These are phyloP conservation scores for Probosciger aterrimus DNA, from an alignment of 2,113 vertebrate genomes.

Conservation along the genomic window DNA sequence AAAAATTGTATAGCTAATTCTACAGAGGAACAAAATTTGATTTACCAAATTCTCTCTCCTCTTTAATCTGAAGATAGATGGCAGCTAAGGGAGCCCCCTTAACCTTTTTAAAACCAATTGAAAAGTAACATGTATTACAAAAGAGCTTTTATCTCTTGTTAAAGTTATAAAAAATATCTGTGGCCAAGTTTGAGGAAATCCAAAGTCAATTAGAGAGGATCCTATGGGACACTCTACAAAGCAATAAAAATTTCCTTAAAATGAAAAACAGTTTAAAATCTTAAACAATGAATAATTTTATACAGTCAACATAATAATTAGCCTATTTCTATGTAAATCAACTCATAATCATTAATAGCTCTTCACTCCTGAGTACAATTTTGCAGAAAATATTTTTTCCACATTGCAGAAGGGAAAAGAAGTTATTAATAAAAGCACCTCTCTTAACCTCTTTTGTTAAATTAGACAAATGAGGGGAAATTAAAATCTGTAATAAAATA, in stretches of 20 bases:
- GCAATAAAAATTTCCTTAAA: background rate
- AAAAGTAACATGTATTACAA: background rate
- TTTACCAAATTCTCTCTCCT: background rate
- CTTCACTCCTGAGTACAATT: slow-evolving; percentile 7
- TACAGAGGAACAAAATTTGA: background rate
- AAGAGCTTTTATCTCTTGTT: background rate
- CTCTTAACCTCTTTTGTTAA: slow-evolving; percentile 24
- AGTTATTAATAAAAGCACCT: background rate
- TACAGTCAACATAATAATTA: slow-evolving; percentile 20
- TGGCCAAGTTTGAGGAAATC: background rate
- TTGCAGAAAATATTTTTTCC: background rate
- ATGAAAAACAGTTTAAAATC: background rate
- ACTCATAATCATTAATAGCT: slow-evolving; percentile 36
- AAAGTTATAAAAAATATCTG: background rate
- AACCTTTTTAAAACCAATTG: background rate
- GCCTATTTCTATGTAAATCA: slow-evolving; percentile 43
- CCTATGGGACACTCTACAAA: background rate
- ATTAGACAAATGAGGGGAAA: slow-evolving; percentile 17
- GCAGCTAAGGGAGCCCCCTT: background rate
- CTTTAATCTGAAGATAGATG: background rate
- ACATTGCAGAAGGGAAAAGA: background rate
- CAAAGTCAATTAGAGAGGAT: background rate
- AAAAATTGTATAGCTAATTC: background rate
- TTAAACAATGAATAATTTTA: slow-evolving; percentile 6
- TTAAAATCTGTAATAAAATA: slow-evolving; percentile 3